phyloP scores from a whole-genome alignment of 2,888 invertebrate genomes.

The Sesia bembeciformis region DNA sequence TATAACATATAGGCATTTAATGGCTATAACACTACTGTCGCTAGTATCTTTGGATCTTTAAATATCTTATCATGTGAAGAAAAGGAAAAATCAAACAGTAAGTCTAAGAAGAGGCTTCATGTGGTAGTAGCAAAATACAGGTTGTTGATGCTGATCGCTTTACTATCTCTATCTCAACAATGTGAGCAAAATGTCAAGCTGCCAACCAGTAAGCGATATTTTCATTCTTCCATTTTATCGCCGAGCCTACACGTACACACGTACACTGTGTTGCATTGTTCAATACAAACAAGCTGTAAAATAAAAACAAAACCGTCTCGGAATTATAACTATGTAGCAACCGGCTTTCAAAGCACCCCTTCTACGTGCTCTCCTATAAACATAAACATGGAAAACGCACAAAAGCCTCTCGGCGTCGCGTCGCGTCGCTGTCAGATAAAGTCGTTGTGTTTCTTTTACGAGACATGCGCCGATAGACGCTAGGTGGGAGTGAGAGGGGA shows the following conservation, averaged over 20 bases:
- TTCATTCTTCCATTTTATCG: neutral
- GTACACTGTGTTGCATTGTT: constrained; percentile 12
- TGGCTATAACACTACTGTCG: too few relatives aligned
- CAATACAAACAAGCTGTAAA: constrained; percentile 37
- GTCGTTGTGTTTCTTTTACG: constrained; percentile 70
- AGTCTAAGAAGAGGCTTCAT: too few relatives aligned
- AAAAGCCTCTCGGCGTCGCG: constrained; percentile 63
- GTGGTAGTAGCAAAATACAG: too few relatives aligned
- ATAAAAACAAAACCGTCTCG: constrained; percentile 51
- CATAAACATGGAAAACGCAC: constrained; percentile 73
- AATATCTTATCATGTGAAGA: too few relatives aligned
- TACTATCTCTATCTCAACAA: neutral
- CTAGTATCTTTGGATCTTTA: too few relatives aligned
- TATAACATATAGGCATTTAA: too few relatives aligned
- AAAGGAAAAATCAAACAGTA: too few relatives aligned
- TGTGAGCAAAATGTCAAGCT: neutral
- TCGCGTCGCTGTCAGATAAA: constrained; percentile 67
- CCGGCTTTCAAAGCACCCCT: constrained; percentile 64
- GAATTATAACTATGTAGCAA: constrained; percentile 43
- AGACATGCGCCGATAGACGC: constrained; percentile 30
- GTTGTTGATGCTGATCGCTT: too few relatives aligned
- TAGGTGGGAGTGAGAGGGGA: constrained; percentile 48
- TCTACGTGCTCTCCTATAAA: constrained; percentile 69
- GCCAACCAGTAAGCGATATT: neutral
- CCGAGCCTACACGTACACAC: neutral